phyloP scores from a whole-genome alignment of 2,888 invertebrate genomes.

The Heliconius sara region DNA sequence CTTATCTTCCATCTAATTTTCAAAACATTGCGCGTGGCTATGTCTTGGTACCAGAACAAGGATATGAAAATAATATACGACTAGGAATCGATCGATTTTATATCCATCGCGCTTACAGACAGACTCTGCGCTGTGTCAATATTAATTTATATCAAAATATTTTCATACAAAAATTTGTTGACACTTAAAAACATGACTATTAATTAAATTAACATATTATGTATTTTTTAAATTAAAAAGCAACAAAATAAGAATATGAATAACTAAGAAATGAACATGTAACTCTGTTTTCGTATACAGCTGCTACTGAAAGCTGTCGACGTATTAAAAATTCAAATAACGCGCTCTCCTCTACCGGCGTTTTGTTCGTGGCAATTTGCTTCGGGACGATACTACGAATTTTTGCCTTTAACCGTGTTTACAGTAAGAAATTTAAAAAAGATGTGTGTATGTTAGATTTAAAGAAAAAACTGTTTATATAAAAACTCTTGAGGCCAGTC shows the following conservation, averaged over 20 bases:
- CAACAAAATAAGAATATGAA: neutral
- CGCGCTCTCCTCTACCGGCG: constrained; percentile 31
- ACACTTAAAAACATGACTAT: neutral
- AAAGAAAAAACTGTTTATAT: neutral
- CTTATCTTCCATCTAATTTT: too few species aligned
- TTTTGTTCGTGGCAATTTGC: constrained; percentile 30
- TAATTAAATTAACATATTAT: neutral
- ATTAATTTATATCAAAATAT: too few species aligned
- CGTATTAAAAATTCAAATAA: constrained; percentile 63
- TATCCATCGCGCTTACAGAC: too few species aligned
- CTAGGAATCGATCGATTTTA: too few species aligned
- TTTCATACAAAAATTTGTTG: too few species aligned
- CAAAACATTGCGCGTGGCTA: too few species aligned
- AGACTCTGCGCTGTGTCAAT: too few species aligned
- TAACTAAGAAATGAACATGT: neutral
- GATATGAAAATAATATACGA: too few species aligned
- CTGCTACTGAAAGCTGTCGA: constrained; percentile 54
- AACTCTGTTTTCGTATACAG: constrained; percentile 47
- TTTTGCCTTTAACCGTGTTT: constrained; percentile 34
- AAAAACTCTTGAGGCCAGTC: too few species aligned
- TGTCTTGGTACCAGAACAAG: neutral
- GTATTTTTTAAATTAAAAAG: neutral
- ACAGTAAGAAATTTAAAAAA: constrained; percentile 10
- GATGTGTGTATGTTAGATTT: neutral
- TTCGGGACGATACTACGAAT: constrained; percentile 4